Conservation (phyloP, 2,888 invertebrate species). For the Amaurobius ferox region DNA sequence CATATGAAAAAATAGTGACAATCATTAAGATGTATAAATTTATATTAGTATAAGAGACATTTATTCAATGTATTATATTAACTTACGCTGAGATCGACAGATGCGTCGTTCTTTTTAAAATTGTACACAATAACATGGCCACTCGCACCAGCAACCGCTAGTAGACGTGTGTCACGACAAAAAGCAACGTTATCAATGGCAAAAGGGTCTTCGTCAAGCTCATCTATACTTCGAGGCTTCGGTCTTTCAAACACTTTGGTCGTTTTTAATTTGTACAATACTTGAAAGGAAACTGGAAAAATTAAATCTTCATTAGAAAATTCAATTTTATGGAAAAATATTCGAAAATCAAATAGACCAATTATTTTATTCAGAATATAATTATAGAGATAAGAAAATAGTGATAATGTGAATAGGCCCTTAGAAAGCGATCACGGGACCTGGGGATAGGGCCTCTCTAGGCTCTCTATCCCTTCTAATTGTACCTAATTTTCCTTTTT, state of each 20-base stretch:
- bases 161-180: conserved; percentile 94
- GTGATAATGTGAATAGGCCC: no score
- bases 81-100: conserved; percentile 75
- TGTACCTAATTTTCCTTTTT: no score
- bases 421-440: no score
- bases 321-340: background rate
- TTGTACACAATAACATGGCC: conserved; percentile 96
- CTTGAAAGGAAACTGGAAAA: conserved; percentile 88
- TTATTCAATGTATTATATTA: no score
- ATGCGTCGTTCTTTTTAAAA: conserved; percentile 92
- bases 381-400: background rate
- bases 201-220: conserved; percentile 88
- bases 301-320: no score
- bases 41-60: no score
- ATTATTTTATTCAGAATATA: background rate
- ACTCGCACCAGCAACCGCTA: conserved; percentile 93
- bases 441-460: no score
- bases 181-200: conserved; percentile 92
- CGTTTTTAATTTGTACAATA: conserved; percentile 97
- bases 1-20: no score
- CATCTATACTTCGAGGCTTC: conserved; percentile 77
- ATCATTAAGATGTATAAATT: no score
- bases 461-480: no score
- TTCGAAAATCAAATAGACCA: no score
- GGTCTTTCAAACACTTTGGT: conserved; percentile 92